These are phyloP conservation scores for Aricia agestis DNA, from an alignment of 1,140 invertebrate genomes.

Conservation along the genomic window DNA sequence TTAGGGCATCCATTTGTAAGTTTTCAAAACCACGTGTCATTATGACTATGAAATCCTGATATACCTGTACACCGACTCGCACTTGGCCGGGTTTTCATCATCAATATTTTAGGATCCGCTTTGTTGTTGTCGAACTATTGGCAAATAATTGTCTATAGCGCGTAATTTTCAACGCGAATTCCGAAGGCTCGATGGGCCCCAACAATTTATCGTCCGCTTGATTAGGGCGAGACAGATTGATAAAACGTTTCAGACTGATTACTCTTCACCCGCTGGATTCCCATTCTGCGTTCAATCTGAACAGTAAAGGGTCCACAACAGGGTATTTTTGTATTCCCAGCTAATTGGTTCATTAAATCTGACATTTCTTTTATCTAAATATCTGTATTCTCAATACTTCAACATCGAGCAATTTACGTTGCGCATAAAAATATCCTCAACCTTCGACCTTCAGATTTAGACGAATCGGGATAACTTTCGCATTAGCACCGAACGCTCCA, in stretches of 20 bases:
- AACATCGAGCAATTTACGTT: no score
- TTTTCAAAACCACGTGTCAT: no score
- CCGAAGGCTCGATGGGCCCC: background rate
- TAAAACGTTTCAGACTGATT: slow-evolving; percentile 1
- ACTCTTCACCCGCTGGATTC: background rate
- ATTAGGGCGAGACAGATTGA: background rate
- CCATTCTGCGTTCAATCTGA: background rate
- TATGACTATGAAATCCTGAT: no score
- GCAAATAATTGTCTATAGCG: background rate
- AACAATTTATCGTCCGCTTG: background rate
- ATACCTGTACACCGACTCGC: no score
- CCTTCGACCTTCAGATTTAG: background rate
- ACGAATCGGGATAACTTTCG: background rate
- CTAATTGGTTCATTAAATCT: background rate
- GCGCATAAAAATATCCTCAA: background rate
- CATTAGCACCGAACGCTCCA: background rate
- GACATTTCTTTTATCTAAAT: background rate
- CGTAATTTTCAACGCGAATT: background rate
- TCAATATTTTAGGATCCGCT: no score
- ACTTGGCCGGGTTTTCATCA: no score
- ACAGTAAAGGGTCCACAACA: background rate
- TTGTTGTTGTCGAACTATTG: background rate
- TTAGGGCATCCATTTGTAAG: no score
- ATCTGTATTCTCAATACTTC: background rate
- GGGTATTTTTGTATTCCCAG: background rate